A percentile compares a stretch with the other conserved stretches of the same genome.
These are phyloP conservation scores for Pogonophryne albipinna DNA, from an alignment of 2,797 vertebrate genomes.

Conservation along the genomic window DNA sequence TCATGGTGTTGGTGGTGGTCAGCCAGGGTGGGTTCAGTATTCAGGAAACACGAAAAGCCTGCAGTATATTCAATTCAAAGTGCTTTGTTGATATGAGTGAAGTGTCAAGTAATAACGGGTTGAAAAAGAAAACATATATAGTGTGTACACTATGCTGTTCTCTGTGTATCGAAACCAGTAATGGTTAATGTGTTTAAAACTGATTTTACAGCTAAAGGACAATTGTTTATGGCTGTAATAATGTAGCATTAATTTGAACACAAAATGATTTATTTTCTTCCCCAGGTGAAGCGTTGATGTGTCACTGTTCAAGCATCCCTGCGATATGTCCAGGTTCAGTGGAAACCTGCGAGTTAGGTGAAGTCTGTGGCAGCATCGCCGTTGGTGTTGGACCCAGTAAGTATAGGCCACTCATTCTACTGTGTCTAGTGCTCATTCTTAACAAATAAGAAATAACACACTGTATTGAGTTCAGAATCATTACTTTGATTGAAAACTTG, in stretches of 20 bases:
- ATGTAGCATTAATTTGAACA: background rate
- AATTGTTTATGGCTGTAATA: background rate
- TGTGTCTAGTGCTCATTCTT: background rate
- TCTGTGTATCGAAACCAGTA: too few relatives aligned
- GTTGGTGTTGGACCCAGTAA: background rate
- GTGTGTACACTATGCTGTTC: too few relatives aligned
- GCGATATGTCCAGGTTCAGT: background rate
- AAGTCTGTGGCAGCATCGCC: constrained; percentile 18
- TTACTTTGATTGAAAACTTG: background rate
- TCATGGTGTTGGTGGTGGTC: constrained; percentile 44
- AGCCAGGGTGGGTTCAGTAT: constrained; percentile 50
- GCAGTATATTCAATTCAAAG: too few relatives aligned
- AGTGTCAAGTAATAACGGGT: too few relatives aligned
- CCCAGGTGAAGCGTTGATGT: constrained; percentile 46
- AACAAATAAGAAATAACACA: too few relatives aligned
- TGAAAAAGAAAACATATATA: too few relatives aligned
- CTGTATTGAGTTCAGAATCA: background rate
- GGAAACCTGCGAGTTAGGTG: constrained; percentile 20
- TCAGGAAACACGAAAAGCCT: background rate
- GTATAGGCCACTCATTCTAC: background rate
- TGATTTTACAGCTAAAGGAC: background rate
- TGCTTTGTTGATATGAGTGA: too few relatives aligned
- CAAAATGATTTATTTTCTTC: background rate
- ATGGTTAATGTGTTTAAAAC: background rate
- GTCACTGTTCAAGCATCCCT: constrained; percentile 22